Base-by-base conservation (phyloP, 2,888 invertebrate genomes). In the Diaphora mendica region DNA sequence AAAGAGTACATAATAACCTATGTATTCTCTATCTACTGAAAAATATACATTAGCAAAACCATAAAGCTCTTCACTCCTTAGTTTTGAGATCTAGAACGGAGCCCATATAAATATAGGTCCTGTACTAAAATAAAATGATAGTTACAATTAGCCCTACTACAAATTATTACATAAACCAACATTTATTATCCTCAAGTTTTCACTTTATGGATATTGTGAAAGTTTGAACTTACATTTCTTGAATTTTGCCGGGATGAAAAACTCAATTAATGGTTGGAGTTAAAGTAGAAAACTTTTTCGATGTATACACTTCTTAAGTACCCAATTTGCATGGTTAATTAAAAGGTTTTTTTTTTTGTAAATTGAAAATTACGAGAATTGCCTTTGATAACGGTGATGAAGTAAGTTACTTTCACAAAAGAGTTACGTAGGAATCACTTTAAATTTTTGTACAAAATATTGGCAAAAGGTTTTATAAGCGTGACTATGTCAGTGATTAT, bases 261-360 rank as follows among this genome's bases (percentile, higher is more conserved):
- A 70, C 35, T 71, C 78, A 73, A 81, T 75, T 79, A 78, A 78
- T 79, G 68, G 35, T 13, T 62, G 35, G 35, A 74, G 65, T 72
- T 76, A n/a, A 68, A 79, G 74, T 73, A 59, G 67, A 66, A 71
- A 71, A 77, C 39, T 73, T 69, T 51, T 9, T 23, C n/a, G 33
- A 67, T 72, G 62, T 72, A 72, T 70, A 70, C 62, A 70, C 74
- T 70, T 67, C 70, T 64, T 74, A 74, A 71, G 70, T 5, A 68
- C 64, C 70, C 67, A 74, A 74, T 74, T 74, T 74, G 70, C 74
- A 74, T 74, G 70, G 70, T 64, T 74, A 74, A 74, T 74, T 71
- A 70, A 71, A 74, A 70, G 51, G 48, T 4, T 66, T 70, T 48
- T n/a, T 39, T 70, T 70, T 59, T 70, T 73, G 26, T n/a, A 70